Percentiles rank a stretch among this genome's conserved stretches.
Conservation (phyloP, 2,113 vertebrate genomes). For the Arizona elegans region DNA sequence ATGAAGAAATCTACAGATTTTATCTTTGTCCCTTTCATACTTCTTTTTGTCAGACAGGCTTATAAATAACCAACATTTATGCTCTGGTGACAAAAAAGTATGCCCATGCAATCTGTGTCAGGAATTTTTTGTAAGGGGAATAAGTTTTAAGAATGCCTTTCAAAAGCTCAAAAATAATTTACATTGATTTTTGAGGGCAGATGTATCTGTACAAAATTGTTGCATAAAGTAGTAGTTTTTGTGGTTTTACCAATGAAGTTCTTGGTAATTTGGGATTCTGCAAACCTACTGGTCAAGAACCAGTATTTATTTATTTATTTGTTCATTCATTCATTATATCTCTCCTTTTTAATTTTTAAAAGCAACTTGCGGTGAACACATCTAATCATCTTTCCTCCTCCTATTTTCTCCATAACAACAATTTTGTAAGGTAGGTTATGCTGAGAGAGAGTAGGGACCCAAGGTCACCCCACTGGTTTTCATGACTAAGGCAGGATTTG, state of each 20-base stretch:
- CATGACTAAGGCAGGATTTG: background rate
- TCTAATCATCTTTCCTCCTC: background rate
- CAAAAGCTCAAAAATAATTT: background rate
- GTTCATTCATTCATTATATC: background rate
- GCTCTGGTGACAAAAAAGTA: background rate
- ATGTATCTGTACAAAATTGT: background rate
- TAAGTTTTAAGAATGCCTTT: background rate
- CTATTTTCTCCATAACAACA: background rate
- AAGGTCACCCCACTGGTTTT: background rate
- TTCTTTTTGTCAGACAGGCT: background rate
- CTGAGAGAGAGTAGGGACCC: background rate
- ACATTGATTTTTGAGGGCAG: background rate
- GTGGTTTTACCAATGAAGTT: background rate
- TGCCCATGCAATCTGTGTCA: background rate
- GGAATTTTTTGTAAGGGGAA: background rate
- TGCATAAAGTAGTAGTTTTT: background rate
- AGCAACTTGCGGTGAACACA: no score
- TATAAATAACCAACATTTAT: background rate
- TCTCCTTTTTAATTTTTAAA: background rate
- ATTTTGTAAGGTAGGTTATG: background rate
- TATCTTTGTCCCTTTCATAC: background rate
- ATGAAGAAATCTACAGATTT: background rate
- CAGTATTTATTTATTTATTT: background rate
- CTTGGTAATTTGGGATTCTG: background rate
- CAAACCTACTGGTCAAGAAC: no score